Percentiles rank a stretch among this genome's conserved stretches.
Evolutionary conservation across 2,888 invertebrate species (phyloP).

Genomic region (Torymus tubicola): DNA sequence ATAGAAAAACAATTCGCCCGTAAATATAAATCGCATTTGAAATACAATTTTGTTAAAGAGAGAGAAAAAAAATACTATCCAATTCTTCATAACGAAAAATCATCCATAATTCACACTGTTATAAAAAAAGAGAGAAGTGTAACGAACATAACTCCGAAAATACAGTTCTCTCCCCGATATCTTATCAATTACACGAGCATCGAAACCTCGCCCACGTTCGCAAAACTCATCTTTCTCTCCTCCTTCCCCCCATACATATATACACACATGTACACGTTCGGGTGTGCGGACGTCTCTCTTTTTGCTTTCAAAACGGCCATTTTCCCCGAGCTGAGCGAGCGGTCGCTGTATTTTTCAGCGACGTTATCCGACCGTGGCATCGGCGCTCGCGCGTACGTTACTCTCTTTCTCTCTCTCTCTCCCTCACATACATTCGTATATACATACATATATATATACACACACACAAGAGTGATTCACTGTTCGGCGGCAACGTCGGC

Average conservation of each 20-base stretch:
- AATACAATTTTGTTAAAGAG: too few relatives aligned
- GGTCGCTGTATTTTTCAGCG: slow-evolving; percentile 54
- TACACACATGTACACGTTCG: neutral
- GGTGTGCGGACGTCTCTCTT: slow-evolving; percentile 22
- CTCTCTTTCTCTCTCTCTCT: neutral
- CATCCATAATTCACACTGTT: too few relatives aligned
- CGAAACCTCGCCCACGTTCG: neutral
- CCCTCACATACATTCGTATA: slow-evolving; percentile 10
- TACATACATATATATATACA: too few relatives aligned
- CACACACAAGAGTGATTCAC: slow-evolving; percentile 36
- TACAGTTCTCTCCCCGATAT: neutral
- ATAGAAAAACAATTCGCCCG: too few relatives aligned
- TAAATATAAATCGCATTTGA: too few relatives aligned
- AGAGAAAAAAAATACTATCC: too few relatives aligned
- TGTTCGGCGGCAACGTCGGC: slow-evolving; percentile 17
- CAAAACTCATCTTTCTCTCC: neutral
- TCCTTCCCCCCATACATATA: neutral
- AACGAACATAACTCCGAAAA: too few relatives aligned
- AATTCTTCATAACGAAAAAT: too few relatives aligned
- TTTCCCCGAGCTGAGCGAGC: slow-evolving; percentile 22
- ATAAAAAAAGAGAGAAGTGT: too few relatives aligned
- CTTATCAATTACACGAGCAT: slow-evolving; percentile 32
- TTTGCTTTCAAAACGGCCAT: slow-evolving; percentile 40
- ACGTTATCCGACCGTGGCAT: slow-evolving; percentile 60
- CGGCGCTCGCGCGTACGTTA: slow-evolving; percentile 21